A percentile compares a stretch with the other conserved stretches of the same genome.
Evolutionary conservation across 2,888 invertebrate genomes (phyloP).

Genomic region (Heteromyza rotundicornis): DNA sequence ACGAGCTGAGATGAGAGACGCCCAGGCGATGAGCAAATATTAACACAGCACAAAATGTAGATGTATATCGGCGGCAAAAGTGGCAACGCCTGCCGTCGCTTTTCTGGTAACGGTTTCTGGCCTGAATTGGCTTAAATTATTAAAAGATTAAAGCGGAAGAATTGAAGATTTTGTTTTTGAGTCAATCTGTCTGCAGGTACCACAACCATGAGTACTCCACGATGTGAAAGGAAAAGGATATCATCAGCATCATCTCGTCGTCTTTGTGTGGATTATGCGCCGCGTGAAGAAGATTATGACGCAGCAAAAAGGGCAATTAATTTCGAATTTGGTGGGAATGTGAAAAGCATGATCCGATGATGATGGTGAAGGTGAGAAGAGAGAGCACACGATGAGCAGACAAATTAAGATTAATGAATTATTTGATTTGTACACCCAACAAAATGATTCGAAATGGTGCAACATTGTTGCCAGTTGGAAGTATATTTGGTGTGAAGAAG

Average conservation of each 20-base stretch:
- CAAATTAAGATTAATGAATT: conserved; percentile 56
- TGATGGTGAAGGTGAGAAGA: not conserved
- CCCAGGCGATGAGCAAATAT: conserved; percentile 47
- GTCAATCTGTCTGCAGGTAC: not conserved
- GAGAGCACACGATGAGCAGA: conserved; percentile 31
- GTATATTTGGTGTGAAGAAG: too few relatives aligned
- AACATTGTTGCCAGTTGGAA: too few relatives aligned
- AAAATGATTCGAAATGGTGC: too few relatives aligned
- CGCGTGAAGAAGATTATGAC: conserved; percentile 53
- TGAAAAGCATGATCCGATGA: conserved; percentile 4
- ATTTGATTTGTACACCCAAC: conserved; percentile 41
- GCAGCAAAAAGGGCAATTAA: conserved; percentile 53
- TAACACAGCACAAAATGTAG: conserved; percentile 41
- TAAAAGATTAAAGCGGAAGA: conserved; percentile 55
- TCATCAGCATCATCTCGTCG: too few relatives aligned
- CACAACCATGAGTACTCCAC: not conserved
- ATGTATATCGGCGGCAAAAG: conserved; percentile 25
- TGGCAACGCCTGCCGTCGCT: conserved; percentile 36
- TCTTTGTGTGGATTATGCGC: not conserved
- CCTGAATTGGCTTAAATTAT: conserved; percentile 57
- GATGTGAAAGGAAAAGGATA: not conserved
- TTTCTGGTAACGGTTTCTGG: conserved; percentile 47
- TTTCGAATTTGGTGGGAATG: conserved; percentile 45
- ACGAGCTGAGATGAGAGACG: conserved; percentile 22
- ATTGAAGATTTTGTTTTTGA: too few relatives aligned